Evolutionary conservation across 2,797 vertebrate species (phyloP).

Genomic region (Malacoctenus gilli): DNA sequence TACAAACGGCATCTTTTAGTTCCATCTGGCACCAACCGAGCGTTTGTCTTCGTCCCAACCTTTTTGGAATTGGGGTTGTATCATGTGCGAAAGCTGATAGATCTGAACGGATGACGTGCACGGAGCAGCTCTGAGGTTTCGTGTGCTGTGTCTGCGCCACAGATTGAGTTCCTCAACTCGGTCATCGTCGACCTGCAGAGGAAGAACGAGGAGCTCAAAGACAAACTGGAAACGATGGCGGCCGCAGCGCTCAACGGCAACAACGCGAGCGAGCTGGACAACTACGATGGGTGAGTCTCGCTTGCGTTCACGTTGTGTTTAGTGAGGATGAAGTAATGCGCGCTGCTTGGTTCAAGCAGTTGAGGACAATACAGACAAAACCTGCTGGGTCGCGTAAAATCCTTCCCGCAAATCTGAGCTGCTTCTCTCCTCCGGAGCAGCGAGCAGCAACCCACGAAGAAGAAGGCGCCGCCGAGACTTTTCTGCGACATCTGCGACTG

Average conservation of each 20-base stretch:
- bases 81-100: too few species aligned
- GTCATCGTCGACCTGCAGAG: conserved; percentile 95
- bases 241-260: conserved; percentile 94
- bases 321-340: too few species aligned
- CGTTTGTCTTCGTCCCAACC: too few species aligned
- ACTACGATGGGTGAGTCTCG: conserved; percentile 84
- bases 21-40: too few species aligned
- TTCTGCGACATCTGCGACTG: conserved; percentile 99
- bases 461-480: conserved; percentile 89
- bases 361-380: too few species aligned
- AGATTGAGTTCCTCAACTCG: conserved; percentile 97
- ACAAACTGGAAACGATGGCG: conserved; percentile 92
- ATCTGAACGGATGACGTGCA: not conserved
- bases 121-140: conserved; percentile 16
- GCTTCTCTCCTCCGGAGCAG: conserved; percentile 39
- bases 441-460: conserved; percentile 82
- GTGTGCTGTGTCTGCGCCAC: too few species aligned
- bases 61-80: too few species aligned
- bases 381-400: too few species aligned
- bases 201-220: conserved; percentile 90
- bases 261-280: conserved; percentile 84
- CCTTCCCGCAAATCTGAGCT: too few species aligned
- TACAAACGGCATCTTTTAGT: too few species aligned
- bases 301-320: too few species aligned
- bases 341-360: too few species aligned